Evolutionary conservation across 2,113 vertebrate genomes (phyloP), one percentile per base, ranked within the genome.

Genomic region (Aegotheles bennettii): DNA sequence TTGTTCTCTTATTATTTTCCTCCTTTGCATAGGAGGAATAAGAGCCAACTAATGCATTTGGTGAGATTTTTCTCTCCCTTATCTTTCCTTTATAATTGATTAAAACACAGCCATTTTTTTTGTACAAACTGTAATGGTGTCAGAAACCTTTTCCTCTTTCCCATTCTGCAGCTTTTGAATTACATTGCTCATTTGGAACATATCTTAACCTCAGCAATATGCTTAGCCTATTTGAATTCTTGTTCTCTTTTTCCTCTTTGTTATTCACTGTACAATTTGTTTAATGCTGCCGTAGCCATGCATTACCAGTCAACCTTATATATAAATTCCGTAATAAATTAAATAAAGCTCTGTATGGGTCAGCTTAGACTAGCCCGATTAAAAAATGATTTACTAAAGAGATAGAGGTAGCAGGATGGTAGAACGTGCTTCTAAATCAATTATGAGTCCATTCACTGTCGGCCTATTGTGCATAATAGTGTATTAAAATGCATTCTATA

Each of bases 301-400:
- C 90, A 95, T 97, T 97, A 91, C 86, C 84, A 95, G 92, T 80
- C 82, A 97, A 93, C 71, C 71, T 95, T 96, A 96, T 81, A 93
- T 93, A 93, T 96, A 95, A 96, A 97, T 96, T 97, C 84, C 47
- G 8, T 97, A 96, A 97, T 96, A 97, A 97, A 97, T 97, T 97
- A 96, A 98, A 97, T 97, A 96, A 97, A 96, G 75, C 84, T 92
- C 77, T 95, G 29, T 97, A 82, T 93, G 86, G 96, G 96, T 97
- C 95, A 97, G 88, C 95, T 95, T 92, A 97, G 91, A 97, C 97
- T 97, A 92, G 96, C 89, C 96, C 73, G 93, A 97, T 98, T 98
- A 98, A 96, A 96, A 97, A 97, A 97, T 97, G 97, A 97, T 98
- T 98, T 98, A 98, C 97, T 98, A 97, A 98, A 96, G 95, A 97